phyloP scores from a whole-genome alignment of 2,888 invertebrate genomes.

The Ophion costatus region DNA sequence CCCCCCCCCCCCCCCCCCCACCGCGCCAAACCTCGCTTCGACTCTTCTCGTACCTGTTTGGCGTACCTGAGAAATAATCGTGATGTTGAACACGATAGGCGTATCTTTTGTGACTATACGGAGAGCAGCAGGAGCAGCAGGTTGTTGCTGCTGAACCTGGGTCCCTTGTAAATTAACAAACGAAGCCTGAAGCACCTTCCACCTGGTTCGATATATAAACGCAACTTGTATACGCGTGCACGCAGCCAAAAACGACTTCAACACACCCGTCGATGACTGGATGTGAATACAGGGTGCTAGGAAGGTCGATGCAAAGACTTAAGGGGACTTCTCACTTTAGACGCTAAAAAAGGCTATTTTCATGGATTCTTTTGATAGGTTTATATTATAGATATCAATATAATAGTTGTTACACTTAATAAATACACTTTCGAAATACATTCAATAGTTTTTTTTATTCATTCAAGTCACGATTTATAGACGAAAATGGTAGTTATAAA shows the following conservation, averaged over 20 bases:
- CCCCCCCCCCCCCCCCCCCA: not conserved
- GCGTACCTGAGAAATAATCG: constrained; percentile 26
- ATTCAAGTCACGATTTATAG: too few species aligned
- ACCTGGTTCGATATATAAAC: constrained; percentile 22
- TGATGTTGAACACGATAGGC: constrained; percentile 34
- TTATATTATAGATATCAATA: too few species aligned
- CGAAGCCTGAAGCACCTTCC: constrained; percentile 44
- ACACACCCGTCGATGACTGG: too few species aligned
- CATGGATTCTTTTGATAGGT: too few species aligned
- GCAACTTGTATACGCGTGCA: not conserved
- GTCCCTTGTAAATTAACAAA: constrained; percentile 57
- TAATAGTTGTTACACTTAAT: too few species aligned
- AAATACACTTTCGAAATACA: too few species aligned
- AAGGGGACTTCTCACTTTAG: too few species aligned
- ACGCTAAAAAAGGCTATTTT: too few species aligned
- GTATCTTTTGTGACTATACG: constrained; percentile 35
- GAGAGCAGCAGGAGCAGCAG: constrained; percentile 7
- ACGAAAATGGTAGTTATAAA: too few species aligned
- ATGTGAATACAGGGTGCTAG: too few species aligned
- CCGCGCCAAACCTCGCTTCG: not conserved
- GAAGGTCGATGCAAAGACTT: too few species aligned
- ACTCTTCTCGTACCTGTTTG: constrained; percentile 26
- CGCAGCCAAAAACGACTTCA: not conserved
- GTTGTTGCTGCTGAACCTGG: constrained; percentile 37
- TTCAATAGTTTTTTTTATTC: too few species aligned